Conservation (phyloP, 2,888 invertebrate genomes). For the Stictocephala bisonia region DNA sequence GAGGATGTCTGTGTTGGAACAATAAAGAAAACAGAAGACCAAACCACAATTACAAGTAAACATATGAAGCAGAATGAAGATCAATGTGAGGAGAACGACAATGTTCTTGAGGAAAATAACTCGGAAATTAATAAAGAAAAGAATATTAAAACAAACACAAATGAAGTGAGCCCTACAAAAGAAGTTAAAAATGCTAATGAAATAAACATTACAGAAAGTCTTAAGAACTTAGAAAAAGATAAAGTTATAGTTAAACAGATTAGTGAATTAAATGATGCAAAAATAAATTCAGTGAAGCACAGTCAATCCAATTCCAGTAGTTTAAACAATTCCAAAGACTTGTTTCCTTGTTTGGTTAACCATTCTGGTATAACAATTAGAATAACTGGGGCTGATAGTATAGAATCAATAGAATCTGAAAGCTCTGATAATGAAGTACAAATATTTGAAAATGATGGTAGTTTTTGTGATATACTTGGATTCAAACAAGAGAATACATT, state of each 20-base stretch:
- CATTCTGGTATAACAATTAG: conserved; percentile 43
- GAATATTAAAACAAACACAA: not conserved
- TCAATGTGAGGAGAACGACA: not conserved
- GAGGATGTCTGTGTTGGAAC: conserved; percentile 46
- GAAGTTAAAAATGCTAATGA: not conserved
- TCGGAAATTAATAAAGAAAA: not conserved
- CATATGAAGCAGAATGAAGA: not conserved
- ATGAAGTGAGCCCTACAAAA: not conserved
- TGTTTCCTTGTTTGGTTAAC: conserved; percentile 15
- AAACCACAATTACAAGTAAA: too few relatives aligned
- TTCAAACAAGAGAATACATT: not conserved
- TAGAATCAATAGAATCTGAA: conserved; percentile 39
- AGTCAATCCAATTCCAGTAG: not conserved
- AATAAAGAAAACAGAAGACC: not conserved
- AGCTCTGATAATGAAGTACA: conserved; percentile 28
- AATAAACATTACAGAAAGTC: conserved; percentile 3
- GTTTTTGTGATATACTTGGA: conserved; percentile 5
- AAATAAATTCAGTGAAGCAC: not conserved
- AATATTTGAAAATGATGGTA: conserved; percentile 9
- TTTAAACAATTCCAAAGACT: not conserved
- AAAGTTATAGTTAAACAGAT: too few relatives aligned
- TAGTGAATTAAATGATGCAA: not conserved
- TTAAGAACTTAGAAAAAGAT: not conserved
- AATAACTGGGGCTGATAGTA: conserved; percentile 44
- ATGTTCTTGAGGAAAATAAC: conserved; percentile 8